Conservation (phyloP, 2,797 vertebrate species). For the Lophius americanus region DNA sequence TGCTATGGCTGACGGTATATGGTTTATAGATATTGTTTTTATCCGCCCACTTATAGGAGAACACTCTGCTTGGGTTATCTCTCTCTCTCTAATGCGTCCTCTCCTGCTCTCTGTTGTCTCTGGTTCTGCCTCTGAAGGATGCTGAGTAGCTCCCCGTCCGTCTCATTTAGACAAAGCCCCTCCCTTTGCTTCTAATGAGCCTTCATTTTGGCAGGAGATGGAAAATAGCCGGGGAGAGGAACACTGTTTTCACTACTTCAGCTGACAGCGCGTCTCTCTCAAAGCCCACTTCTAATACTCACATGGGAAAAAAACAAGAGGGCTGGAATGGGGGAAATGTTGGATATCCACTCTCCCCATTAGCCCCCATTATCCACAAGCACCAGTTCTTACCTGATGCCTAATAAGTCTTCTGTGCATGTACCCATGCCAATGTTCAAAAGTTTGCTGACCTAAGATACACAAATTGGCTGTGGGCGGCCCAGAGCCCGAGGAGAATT, state of each 20-base stretch:
- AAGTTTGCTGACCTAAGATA: conserved; percentile 41
- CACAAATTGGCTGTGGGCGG: conserved; percentile 64
- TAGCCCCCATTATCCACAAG: conserved; percentile 70
- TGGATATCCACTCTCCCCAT: conserved; percentile 63
- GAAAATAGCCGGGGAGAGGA: conserved; percentile 59
- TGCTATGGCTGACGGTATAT: too few species aligned
- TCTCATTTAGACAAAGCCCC: conserved; percentile 73
- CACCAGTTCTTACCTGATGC: conserved; percentile 66
- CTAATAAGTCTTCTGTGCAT: conserved; percentile 56
- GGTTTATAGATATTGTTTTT: not conserved
- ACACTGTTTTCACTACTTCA: conserved; percentile 68
- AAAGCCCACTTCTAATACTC: conserved; percentile 63
- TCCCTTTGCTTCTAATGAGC: conserved; percentile 79
- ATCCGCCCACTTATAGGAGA: conserved; percentile 19
- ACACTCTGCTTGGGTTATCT: conserved; percentile 22
- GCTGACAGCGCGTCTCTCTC: conserved; percentile 68
- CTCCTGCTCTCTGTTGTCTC: conserved; percentile 34
- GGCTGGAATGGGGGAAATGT: conserved; percentile 57
- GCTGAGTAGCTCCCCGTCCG: conserved; percentile 73
- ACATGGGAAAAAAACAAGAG: conserved; percentile 56
- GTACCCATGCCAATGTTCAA: conserved; percentile 28
- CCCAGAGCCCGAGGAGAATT: conserved; percentile 64
- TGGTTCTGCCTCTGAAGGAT: conserved; percentile 49
- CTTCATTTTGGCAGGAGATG: conserved; percentile 75
- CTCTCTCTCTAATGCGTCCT: conserved; percentile 17